Conservation (phyloP, 37 sponge, comb jelly and placozoan genomes). For the Theonella swinhoei region DNA sequence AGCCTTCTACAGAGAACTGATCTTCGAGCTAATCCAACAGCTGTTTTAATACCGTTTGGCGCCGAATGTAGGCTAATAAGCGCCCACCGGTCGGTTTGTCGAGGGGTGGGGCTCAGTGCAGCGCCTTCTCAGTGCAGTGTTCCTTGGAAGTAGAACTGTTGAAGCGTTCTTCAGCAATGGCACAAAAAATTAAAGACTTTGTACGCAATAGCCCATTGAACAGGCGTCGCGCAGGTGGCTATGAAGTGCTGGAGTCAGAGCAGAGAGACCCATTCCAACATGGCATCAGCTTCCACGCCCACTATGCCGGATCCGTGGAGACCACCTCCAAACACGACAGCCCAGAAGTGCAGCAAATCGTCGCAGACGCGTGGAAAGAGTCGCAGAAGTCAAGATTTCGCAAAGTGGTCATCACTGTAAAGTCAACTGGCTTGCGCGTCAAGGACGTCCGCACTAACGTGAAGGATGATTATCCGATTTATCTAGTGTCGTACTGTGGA, state of each 20-base stretch:
- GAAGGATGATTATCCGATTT: slow-evolving; percentile 62
- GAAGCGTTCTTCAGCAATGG: not conserved
- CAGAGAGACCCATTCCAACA: slow-evolving; percentile 72
- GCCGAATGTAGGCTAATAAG: no score
- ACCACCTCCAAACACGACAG: slow-evolving; percentile 31
- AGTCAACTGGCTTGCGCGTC: slow-evolving; percentile 40
- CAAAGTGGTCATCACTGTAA: slow-evolving; percentile 58
- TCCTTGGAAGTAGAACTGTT: not conserved
- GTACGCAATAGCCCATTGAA: slow-evolving; percentile 62
- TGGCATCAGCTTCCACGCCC: slow-evolving; percentile 75
- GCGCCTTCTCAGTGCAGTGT: no score
- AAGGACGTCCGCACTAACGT: slow-evolving; percentile 50
- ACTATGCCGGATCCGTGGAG: slow-evolving; percentile 47
- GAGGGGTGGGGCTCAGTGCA: not conserved
- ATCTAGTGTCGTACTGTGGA: slow-evolving; percentile 77
- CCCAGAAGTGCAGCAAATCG: slow-evolving; percentile 38
- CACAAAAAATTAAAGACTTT: slow-evolving; percentile 33
- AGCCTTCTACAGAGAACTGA: not conserved
- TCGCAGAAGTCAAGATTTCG: slow-evolving; percentile 1
- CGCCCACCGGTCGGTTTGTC: no score
- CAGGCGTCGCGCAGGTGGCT: slow-evolving; percentile 10
- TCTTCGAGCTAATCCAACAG: no score
- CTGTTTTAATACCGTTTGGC: no score
- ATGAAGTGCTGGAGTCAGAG: slow-evolving; percentile 44
- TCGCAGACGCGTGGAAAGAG: slow-evolving; percentile 28